These are phyloP conservation scores for Lepidotrigona ventralis DNA, from an alignment of 1,140 invertebrate genomes.

Conservation along the genomic window DNA sequence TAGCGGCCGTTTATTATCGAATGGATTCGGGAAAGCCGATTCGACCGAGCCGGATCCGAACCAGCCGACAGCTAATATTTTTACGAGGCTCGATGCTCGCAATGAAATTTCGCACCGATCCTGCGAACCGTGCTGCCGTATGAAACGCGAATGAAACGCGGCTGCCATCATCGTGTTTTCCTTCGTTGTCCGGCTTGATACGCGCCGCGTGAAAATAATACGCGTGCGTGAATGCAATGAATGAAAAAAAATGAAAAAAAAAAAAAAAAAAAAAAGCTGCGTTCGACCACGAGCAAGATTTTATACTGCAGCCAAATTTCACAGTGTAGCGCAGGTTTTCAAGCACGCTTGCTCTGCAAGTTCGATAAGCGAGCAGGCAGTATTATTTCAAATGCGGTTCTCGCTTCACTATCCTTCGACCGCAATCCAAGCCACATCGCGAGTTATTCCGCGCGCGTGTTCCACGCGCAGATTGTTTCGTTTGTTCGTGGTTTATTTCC, in stretches of 20 bases:
- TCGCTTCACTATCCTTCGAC: neutral
- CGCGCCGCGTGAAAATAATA: neutral
- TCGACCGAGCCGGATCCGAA: slow-evolving; percentile 3
- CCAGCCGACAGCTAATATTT: slow-evolving; percentile 10
- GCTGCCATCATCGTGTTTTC: neutral
- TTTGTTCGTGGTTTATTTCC: neutral
- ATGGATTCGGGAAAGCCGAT: slow-evolving; percentile 7
- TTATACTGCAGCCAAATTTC: too few relatives aligned
- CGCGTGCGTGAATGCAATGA: neutral
- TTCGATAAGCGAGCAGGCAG: neutral
- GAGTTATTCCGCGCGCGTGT: neutral
- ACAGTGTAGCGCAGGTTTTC: too few relatives aligned
- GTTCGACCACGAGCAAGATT: too few relatives aligned
- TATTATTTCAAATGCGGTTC: neutral
- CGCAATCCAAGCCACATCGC: neutral
- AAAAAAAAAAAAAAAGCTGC: too few relatives aligned
- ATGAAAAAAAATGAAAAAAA: too few relatives aligned
- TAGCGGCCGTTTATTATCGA: neutral
- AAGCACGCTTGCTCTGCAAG: neutral
- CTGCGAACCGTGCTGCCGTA: neutral
- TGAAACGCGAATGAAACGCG: neutral
- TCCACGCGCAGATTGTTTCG: too few relatives aligned
- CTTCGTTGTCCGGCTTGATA: neutral
- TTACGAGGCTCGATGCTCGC: neutral
- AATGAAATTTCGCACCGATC: slow-evolving; percentile 10